Evolutionary conservation across 2,113 vertebrate species (phyloP), one percentile per base, ranked within the genome.

Genomic region (Eublepharis macularius): DNA sequence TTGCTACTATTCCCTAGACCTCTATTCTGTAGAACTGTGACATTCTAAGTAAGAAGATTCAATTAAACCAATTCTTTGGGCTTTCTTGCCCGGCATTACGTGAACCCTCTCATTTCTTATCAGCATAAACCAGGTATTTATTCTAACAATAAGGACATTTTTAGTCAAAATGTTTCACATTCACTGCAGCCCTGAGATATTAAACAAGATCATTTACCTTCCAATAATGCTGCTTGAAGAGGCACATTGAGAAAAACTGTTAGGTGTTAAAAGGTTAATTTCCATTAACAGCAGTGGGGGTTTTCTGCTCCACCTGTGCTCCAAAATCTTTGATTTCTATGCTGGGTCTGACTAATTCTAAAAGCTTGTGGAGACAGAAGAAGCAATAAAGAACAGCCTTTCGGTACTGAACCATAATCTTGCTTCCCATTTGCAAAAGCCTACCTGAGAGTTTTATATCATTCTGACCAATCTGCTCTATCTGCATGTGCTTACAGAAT

Each of bases 51-150:
- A 92, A 93, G 90, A 93, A 91, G 88, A 95, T 93, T 95, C 92
- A 94, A 96, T 96, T 95, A 95, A 92, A 85, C 88, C 88, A 85
- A 93, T 94, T 95, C 91, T 94, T 93, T 84, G 89, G 88, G 85
- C 84, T 95, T 93, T 91, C 81, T 94, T 90, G 91, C 89, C 90
- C 93, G 93, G 93, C 85, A 86, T 88, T 94, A 93, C 92, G 95
- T 94, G 93, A 93, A 93, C 92, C 92, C 92, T 94, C 93, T 94
- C 93, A 91, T 88, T 92, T 88, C 94, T 95, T 96, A 96, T 94
- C 92, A 93, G 90, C 86, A 94, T 91, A 92, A 96, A 83, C 87
- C 93, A 95, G 81, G 85, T 95, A 94, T 95, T 94, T 96, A 93
- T 95, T 95, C 60, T 91, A 93, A 94, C 94, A 94, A 95, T 93